phyloP scores from a whole-genome alignment of 2,888 invertebrate species.

The Dexiosoma caninum region DNA sequence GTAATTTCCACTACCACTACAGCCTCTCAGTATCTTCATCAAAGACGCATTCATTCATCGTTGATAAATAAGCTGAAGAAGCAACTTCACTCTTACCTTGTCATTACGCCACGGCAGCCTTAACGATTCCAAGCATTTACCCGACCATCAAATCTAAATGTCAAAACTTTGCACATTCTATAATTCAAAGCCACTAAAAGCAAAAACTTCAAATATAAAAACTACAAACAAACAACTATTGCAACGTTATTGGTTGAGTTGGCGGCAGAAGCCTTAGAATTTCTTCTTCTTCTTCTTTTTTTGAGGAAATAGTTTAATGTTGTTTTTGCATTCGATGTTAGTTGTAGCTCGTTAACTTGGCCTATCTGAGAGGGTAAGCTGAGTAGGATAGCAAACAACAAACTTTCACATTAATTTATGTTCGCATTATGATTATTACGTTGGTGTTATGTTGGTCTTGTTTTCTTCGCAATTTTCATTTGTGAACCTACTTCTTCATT shows the following conservation, averaged over 20 bases:
- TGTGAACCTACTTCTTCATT: background rate
- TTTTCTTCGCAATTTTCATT: too few relatives aligned
- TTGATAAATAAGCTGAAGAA: too few relatives aligned
- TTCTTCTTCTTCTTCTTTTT: too few relatives aligned
- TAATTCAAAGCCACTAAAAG: constrained; percentile 5
- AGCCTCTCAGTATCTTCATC: too few relatives aligned
- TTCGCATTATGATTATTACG: constrained; percentile 60
- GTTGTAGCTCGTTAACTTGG: constrained; percentile 48
- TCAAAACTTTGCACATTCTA: constrained; percentile 35
- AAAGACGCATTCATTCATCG: too few relatives aligned
- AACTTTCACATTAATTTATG: constrained; percentile 63
- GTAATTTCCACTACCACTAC: too few relatives aligned
- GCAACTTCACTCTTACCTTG: too few relatives aligned
- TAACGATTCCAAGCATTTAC: background rate
- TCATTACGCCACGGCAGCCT: too few relatives aligned
- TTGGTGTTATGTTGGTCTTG: too few relatives aligned
- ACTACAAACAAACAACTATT: constrained; percentile 3
- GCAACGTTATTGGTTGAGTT: background rate
- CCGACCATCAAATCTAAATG: constrained; percentile 25
- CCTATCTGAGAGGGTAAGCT: constrained; percentile 37
- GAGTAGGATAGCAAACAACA: constrained; percentile 32
- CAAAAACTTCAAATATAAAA: background rate
- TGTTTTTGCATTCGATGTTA: background rate
- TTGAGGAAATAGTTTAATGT: constrained; percentile 14
- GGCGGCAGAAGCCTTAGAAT: background rate